Evolutionary conservation across 2,888 invertebrate species (phyloP), one percentile per base, ranked within the genome.

Genomic region (Autographa pulchrina): DNA sequence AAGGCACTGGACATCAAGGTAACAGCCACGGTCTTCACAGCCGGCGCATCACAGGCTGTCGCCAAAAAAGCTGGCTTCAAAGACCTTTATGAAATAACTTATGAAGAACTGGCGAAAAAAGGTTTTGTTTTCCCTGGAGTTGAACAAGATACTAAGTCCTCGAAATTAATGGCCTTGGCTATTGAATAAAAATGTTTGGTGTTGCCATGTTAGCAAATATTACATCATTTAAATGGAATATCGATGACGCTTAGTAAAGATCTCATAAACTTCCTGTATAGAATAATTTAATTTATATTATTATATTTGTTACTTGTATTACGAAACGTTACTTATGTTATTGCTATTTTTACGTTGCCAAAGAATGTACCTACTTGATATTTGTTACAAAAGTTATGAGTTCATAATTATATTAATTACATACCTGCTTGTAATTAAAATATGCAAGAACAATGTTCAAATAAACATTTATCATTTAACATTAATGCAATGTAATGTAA

Each of bases 1-100:
- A 94, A 93, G 81, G 94, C 96, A 0, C 84, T 96, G 0, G 92
- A 91, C 16, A 81, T 96, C 20, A 94, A 91, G 66, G 91, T 96
- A 0, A 96, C 96, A 1, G 93, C 92, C 0, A 96, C 96, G 0
- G 94, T 95, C 0, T 96, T 96, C 88, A 96, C 96, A 0, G 96
- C 96, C 0, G 94, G 91, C 0, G 94, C 94, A 0, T 96, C 96
- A 0, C 96, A 96, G 80, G 90, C 92, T 0, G 91, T 96, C 2
- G 96, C 96, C 0, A 92, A 90, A 75, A 96, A 94, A 75, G 94
- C 94, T 0, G 96, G 96, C 0, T 96, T 96, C 76, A 80, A 89
- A 32, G 92, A 92, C 16, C 75, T 96, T 0, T 91, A 80, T 65
- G 92, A 93, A 74, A 90, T 96, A 31, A 88, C 92, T 0, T 96